Evolutionary conservation across 2,797 vertebrate genomes (phyloP).

Genomic region (Limnodromus scolopaceus): DNA sequence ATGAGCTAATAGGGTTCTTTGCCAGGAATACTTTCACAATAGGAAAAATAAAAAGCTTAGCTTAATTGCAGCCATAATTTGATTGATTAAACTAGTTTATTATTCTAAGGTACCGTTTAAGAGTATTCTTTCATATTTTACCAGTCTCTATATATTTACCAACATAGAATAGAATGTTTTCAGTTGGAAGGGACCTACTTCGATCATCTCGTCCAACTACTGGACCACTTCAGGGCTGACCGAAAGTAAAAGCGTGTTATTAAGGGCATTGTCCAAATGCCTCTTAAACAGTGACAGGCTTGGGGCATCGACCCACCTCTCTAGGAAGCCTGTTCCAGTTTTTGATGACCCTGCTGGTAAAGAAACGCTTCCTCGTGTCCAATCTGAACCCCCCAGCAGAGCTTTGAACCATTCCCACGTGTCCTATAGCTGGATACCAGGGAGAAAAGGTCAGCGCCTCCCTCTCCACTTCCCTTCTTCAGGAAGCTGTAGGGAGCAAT

Average conservation of each 20-base stretch:
- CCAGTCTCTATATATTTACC: neutral
- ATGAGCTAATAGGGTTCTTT: neutral
- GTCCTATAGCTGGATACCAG: neutral
- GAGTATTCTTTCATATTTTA: neutral
- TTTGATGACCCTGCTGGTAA: neutral
- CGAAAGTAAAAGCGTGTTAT: neutral
- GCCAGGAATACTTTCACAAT: neutral
- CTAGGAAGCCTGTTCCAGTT: neutral
- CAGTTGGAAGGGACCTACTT: neutral
- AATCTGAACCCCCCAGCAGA: neutral
- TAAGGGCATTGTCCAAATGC: neutral
- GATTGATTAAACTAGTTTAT: neutral
- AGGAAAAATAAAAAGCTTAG: neutral
- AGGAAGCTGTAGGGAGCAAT: neutral
- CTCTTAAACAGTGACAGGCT: neutral
- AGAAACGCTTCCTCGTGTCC: neutral
- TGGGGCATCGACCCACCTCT: neutral
- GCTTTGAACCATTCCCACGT: neutral
- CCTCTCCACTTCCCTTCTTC: neutral
- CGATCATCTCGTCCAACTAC: neutral
- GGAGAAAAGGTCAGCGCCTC: neutral
- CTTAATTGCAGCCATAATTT: neutral
- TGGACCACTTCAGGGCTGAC: neutral
- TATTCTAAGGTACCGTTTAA: neutral
- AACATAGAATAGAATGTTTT: neutral